These are phyloP conservation scores for Tenualosa ilisha DNA, from an alignment of 2,797 vertebrate genomes.

Conservation along the genomic window DNA sequence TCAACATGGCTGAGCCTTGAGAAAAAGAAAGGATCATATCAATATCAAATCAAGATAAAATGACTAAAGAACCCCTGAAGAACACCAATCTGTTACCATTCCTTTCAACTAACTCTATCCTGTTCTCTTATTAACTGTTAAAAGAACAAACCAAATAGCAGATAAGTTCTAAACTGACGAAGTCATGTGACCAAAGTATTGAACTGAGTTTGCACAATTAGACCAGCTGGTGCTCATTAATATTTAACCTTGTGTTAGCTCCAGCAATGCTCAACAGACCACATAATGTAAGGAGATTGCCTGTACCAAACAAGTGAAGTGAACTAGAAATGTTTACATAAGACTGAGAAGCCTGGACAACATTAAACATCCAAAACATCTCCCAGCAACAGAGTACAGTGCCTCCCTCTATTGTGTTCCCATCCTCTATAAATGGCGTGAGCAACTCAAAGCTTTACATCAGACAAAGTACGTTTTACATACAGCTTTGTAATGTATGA, in stretches of 20 bases:
- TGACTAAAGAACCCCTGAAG: neutral
- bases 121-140: no score
- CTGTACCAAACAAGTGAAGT: slow-evolving; percentile 27
- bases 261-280: slow-evolving; percentile 33
- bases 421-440: neutral
- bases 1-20: neutral
- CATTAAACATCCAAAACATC: neutral
- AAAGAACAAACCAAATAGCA: neutral
- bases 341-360: neutral
- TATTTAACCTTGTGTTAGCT: slow-evolving; percentile 50
- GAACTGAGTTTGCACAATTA: slow-evolving; percentile 33
- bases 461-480: neutral
- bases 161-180: neutral
- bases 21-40: neutral
- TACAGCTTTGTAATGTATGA: neutral
- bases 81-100: neutral
- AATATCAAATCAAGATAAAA: no score
- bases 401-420: neutral
- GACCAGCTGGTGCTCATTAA: slow-evolving; percentile 49
- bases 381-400: neutral
- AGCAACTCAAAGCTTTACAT: neutral
- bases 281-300: slow-evolving; percentile 28
- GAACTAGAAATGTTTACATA: slow-evolving; percentile 37
- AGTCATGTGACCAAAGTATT: neutral
- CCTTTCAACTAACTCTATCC: no score